These are phyloP conservation scores for Pristionchus mayeri DNA, from an alignment of 2,888 invertebrate species.

Conservation along the genomic window DNA sequence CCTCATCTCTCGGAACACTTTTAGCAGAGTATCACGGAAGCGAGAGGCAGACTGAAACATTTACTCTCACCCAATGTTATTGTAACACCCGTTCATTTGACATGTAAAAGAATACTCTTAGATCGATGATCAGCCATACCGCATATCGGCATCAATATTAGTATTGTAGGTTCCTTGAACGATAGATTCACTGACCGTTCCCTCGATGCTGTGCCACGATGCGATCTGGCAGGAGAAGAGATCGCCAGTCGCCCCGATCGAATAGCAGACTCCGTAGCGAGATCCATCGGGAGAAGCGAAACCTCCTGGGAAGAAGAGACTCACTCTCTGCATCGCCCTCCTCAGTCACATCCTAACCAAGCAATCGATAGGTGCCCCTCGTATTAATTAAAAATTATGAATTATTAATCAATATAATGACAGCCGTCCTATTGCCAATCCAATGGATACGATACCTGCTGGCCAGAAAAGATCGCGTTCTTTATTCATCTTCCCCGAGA, in stretches of 20 bases:
- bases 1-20: conserved; percentile 62
- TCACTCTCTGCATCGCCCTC: no score
- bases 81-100: no score
- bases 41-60: conserved; percentile 60
- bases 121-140: no score
- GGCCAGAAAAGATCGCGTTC: conserved; percentile 69
- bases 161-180: background rate
- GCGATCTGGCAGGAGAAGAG: conserved; percentile 68
- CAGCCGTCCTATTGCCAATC: background rate
- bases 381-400: no score
- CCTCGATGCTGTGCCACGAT: conserved; percentile 61
- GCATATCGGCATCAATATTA: no score
- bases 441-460: conserved; percentile 55
- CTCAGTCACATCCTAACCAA: no score
- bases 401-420: background rate
- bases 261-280: conserved; percentile 70
- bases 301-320: conserved; percentile 49
- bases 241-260: conserved; percentile 68
- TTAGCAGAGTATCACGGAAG: conserved; percentile 58
- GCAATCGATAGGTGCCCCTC: no score
- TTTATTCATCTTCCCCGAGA: conserved; percentile 61
- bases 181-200: conserved; percentile 63
- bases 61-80: no score
- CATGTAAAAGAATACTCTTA: no score
- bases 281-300: conserved; percentile 69